Evolutionary conservation across 2,113 vertebrate genomes (phyloP), one percentile per base, ranked within the genome.

Genomic region (Phycodurus eques): DNA sequence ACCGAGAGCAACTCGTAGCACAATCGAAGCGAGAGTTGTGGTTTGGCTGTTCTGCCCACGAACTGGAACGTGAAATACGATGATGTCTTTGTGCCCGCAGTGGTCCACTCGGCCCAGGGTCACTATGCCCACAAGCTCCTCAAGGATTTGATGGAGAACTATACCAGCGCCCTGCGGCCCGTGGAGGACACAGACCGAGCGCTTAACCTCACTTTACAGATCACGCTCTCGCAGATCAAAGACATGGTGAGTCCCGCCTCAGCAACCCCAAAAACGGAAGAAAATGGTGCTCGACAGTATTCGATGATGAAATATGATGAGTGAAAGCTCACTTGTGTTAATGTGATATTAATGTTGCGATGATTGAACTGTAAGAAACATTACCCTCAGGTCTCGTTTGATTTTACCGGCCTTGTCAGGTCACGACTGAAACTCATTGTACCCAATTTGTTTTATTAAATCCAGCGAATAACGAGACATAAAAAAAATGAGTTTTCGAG

Each of bases 211-310:
- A 99, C 96, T 0, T 90, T 99, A 83, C 96, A 97, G 91, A 95
- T 99, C 79, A 98, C 98, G 0, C 92, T 99, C 65, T 98, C 95
- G 57, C 98, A 99, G 88, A 99, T 99, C 85, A 99, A 99, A 90
- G 98, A 99, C 85, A 97, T 99, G 96, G 98, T 99, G 84, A 87
- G 95, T 87, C 17, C n/a, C 22, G 0, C 1, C 7, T 60, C 39
- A n/a, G 42, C 27, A 27, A 27, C 27, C 27, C 27, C 27, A 27
- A 27, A 27, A 27, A 27, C 2, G 1, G n/a, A 51, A 43, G 60
- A 11, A 11, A 47, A 47, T 12, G 2, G 9, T 47, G 46, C 6
- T 13, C 11, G 2, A 39, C 35, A 2, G 35, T 39, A 5, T 39
- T 39, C 4, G 2, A 39, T 39, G 14, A 42, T 5, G 10, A 59